Percentiles rank a stretch among this genome's conserved stretches.
Conservation (phyloP, 2,888 invertebrate species). For the Phania funesta region DNA sequence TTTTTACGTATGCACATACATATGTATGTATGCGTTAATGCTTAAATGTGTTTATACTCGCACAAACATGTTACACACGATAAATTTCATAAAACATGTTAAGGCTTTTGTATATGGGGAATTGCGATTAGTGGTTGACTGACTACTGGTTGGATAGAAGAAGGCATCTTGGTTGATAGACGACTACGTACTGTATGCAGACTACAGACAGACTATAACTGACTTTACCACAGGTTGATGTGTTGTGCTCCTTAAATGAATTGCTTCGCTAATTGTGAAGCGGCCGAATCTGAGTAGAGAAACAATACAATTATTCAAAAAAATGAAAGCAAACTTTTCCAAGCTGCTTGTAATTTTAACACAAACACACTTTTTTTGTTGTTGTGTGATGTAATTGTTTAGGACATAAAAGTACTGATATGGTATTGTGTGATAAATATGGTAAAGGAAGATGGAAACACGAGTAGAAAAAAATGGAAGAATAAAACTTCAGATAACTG, state of each 20-base stretch:
- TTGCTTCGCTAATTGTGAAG: background rate
- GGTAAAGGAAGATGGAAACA: slow-evolving; percentile 5
- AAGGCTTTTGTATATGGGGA: slow-evolving; percentile 61
- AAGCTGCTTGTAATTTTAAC: slow-evolving; percentile 3
- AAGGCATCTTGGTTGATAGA: slow-evolving; percentile 12
- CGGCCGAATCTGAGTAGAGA: background rate
- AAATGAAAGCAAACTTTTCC: background rate
- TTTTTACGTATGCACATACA: too few species aligned
- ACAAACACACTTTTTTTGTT: slow-evolving; percentile 50
- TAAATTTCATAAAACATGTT: slow-evolving; percentile 65
- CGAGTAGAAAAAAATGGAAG: slow-evolving; percentile 7
- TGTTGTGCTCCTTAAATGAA: slow-evolving; percentile 2
- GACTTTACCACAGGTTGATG: slow-evolving; percentile 1
- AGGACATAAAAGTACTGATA: slow-evolving; percentile 27
- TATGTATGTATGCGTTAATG: slow-evolving; percentile 1
- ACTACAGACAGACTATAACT: slow-evolving; percentile 13
- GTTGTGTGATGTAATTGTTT: slow-evolving; percentile 29
- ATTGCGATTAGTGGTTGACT: slow-evolving; percentile 51
- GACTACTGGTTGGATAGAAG: background rate
- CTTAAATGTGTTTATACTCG: slow-evolving; percentile 4
- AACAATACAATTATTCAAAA: background rate
- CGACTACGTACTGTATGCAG: slow-evolving; percentile 12
- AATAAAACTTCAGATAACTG: slow-evolving; percentile 26
- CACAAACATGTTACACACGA: slow-evolving; percentile 65
- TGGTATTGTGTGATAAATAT: slow-evolving; percentile 47